These are phyloP conservation scores for Drosophila paulistorum DNA, from an alignment of 1,140 invertebrate genomes.

Conservation along the genomic window DNA sequence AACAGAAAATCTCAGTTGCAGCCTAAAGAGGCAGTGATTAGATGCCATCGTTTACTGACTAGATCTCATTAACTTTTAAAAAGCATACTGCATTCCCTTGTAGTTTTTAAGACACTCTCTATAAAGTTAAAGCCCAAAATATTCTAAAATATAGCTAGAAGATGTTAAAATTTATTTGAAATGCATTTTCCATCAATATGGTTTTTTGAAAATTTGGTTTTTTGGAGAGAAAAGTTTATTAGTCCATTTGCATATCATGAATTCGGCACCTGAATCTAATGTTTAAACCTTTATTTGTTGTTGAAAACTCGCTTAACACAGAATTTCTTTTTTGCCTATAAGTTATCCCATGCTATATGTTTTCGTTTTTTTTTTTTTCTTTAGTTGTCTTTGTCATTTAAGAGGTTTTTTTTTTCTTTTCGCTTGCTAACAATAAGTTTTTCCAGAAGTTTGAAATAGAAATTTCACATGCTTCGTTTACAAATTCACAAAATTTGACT, in stretches of 20 bases:
- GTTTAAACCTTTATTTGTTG: not conserved
- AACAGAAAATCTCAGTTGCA: no score
- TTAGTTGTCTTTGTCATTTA: not conserved
- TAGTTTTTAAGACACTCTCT: no score
- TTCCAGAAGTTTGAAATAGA: slow-evolving; percentile 46
- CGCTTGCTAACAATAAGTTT: not conserved
- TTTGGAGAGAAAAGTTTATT: not conserved
- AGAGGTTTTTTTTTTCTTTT: not conserved
- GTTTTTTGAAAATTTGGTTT: no score
- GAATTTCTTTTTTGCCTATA: not conserved
- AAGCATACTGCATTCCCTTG: no score
- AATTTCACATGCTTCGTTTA: slow-evolving; percentile 57
- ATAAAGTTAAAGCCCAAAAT: no score
- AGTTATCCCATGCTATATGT: not conserved
- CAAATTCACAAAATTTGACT: slow-evolving; percentile 48
- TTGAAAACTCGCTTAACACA: not conserved
- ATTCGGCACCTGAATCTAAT: not conserved
- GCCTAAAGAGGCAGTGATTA: no score
- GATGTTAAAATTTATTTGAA: no score
- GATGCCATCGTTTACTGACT: no score
- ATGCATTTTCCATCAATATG: no score
- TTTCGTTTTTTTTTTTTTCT: not conserved
- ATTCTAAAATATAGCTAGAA: no score
- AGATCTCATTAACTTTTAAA: no score
- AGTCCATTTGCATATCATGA: not conserved